Base-by-base conservation (phyloP, 2,888 invertebrate genomes). In the Sphaerophoria rueppellii region DNA sequence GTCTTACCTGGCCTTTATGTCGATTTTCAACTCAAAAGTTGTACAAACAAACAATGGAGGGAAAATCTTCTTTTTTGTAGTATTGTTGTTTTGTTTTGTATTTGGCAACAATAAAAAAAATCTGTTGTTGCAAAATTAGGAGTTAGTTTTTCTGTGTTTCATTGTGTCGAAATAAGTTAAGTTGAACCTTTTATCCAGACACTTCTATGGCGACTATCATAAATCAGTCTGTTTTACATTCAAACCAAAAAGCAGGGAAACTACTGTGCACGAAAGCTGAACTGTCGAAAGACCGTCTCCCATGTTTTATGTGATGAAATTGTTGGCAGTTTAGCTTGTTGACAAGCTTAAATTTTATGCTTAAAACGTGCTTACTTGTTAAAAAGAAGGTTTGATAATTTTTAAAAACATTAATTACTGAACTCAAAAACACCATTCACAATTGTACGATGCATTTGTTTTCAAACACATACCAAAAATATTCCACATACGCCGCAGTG, bases 1-100 rank as follows among this genome's bases (percentile, higher is more conserved):
- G 85, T 63, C 60, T 85, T 76, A 77, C 85, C 85, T 85, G 85
- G 85, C 85, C 85, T 85, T 85, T 85, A 81, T 81, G 85, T 73
- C 73, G 76, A 77, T 65, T 80, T 60, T 67, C 69, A 32, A 43
- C 46, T 63, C 71, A 50, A 40, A 40, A 58, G 16, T 24, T 6
- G 12, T 71, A 43, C 11, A 61, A 12, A 37, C 37, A 55, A 76
- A 85, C 85, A 85, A 85, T 85, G 69, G 58, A 76, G 79, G 72
- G 60, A 79, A 69, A 75, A 57, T 83, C 67, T 79, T 83, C 55
- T 34, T 76, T 61, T 72, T 61, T 34, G 35, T 7, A 32, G 40
- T 54, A 24, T 50, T 73, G 54, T 57, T 58, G 58, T 48, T 52
- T 46, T 61, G 54, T 76, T 81, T 50, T 6, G 43, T 74, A 32